Evolutionary conservation across 2,797 vertebrate species (phyloP).

Genomic region (Lepus oiostolus): DNA sequence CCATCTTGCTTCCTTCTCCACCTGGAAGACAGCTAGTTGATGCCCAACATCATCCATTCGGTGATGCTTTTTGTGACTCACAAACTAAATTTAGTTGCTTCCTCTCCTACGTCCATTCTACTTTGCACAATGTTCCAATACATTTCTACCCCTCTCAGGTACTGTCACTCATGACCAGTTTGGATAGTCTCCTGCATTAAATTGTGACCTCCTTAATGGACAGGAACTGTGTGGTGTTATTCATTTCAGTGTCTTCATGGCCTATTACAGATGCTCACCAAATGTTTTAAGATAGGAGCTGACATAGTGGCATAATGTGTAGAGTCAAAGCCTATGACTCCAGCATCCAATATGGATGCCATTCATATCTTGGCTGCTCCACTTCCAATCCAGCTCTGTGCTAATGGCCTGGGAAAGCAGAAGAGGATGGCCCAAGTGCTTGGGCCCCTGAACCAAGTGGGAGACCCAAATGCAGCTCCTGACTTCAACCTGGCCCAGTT

Average conservation of each 20-base stretch:
- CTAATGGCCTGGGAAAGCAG: too few species aligned
- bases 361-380: too few species aligned
- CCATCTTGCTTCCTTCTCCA: not conserved
- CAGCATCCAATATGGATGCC: too few species aligned
- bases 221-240: not conserved
- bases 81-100: not conserved
- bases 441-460: too few species aligned
- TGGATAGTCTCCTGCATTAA: not conserved
- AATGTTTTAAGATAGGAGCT: not conserved
- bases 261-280: not conserved
- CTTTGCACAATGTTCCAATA: not conserved
- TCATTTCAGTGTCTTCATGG: not conserved
- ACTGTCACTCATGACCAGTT: fast-evolving
- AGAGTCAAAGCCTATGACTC: too few species aligned
- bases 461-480: too few species aligned
- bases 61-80: not conserved
- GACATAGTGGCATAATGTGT: too few species aligned
- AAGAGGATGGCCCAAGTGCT: too few species aligned
- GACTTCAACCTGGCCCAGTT: too few species aligned
- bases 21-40: not conserved
- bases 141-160: not conserved
- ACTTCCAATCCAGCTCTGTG: too few species aligned
- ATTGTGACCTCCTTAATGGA: not conserved
- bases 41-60: not conserved
- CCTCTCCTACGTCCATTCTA: not conserved